These are phyloP conservation scores for Corapipo altera DNA, from an alignment of 2,113 vertebrate genomes.

Conservation along the genomic window DNA sequence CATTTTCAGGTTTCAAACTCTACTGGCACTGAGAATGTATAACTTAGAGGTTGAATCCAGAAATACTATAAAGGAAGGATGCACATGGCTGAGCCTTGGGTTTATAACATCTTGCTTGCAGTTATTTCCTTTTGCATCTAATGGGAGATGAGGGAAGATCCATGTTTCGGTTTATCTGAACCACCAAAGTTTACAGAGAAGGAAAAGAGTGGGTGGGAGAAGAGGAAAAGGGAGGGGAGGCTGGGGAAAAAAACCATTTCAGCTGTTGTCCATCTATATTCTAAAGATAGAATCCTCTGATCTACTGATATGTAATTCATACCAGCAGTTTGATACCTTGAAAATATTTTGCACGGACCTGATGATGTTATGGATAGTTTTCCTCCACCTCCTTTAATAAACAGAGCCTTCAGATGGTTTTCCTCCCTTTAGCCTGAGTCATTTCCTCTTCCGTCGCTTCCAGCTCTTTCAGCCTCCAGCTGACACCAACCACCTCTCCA, in stretches of 20 bases:
- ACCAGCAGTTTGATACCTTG: not conserved
- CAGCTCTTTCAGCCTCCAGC: not conserved
- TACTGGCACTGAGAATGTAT: not conserved
- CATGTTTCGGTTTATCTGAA: slow-evolving; percentile 10
- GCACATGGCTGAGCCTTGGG: not conserved
- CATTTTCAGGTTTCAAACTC: not conserved
- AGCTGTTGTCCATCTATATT: not conserved
- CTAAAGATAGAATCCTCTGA: not conserved
- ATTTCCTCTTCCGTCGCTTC: slow-evolving; percentile 48
- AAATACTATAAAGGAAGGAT: not conserved
- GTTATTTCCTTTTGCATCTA: slow-evolving; percentile 20
- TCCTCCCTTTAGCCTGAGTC: slow-evolving; percentile 47
- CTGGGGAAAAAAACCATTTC: not conserved
- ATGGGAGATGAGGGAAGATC: not conserved
- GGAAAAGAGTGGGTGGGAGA: slow-evolving; percentile 29
- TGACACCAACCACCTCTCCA: slow-evolving; percentile 21
- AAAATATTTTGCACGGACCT: not conserved
- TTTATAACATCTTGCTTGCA: slow-evolving; percentile 27
- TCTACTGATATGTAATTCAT: not conserved
- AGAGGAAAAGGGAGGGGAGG: slow-evolving; percentile 16
- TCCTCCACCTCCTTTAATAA: slow-evolving; percentile 38
- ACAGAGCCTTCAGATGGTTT: slow-evolving; percentile 48
- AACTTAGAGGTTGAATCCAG: not conserved
- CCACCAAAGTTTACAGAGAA: not conserved
- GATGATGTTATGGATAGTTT: not conserved